These are phyloP conservation scores for Oxyruncus cristatus DNA, from an alignment of 2,113 vertebrate species.

Conservation along the genomic window DNA sequence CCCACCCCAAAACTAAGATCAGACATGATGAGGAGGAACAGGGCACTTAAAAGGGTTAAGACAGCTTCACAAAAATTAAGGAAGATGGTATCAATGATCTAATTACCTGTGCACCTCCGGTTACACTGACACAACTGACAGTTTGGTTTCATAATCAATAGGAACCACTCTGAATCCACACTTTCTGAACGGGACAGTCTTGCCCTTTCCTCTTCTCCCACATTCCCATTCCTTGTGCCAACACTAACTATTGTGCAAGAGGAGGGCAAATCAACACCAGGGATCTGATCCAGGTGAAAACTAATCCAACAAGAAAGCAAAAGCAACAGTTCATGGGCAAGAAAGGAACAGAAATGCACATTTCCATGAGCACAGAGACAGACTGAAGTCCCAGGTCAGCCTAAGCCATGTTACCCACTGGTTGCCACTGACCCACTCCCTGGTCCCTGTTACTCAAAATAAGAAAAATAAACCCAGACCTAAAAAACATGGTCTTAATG, in stretches of 20 bases:
- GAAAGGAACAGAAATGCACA: background rate
- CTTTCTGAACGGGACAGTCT: background rate
- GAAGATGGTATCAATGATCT: background rate
- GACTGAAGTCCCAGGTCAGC: background rate
- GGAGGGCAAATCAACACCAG: background rate
- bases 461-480: no score
- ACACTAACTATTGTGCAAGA: background rate
- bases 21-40: background rate
- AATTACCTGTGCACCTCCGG: background rate
- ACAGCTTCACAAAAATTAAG: background rate
- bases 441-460: background rate
- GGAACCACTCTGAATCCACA: background rate
- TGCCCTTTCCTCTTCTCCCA: background rate
- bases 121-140: background rate
- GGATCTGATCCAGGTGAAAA: constrained; percentile 2
- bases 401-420: background rate
- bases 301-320: background rate
- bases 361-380: background rate
- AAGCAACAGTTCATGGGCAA: background rate
- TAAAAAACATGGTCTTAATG: background rate
- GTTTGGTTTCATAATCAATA: background rate
- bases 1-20: background rate
- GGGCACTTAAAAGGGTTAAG: background rate
- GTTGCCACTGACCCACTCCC: background rate
- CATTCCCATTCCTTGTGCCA: background rate